These are phyloP conservation scores for Pleuronectes platessa DNA, from an alignment of 2,113 vertebrate species.

Conservation along the genomic window DNA sequence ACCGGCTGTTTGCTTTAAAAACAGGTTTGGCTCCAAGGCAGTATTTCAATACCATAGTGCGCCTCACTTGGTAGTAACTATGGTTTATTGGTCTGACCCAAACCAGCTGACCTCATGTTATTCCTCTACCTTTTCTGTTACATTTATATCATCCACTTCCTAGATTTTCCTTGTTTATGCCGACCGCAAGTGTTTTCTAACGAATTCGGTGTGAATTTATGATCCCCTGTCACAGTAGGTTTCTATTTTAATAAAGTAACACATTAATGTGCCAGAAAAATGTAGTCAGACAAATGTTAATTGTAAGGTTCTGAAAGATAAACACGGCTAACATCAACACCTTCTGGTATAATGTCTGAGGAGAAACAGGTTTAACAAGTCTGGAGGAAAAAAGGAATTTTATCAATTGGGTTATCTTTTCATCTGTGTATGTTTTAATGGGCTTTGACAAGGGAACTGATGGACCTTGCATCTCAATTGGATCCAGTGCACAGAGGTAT, in stretches of 20 bases:
- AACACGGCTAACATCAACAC: neutral
- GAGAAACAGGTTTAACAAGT: neutral
- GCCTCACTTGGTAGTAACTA: conserved; percentile 42
- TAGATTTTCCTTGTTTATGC: conserved; percentile 26
- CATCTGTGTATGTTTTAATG: too few relatives aligned
- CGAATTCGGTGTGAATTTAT: conserved; percentile 13
- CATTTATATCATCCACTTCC: conserved; percentile 44
- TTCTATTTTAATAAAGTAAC: conserved; percentile 13
- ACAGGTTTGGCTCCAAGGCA: conserved; percentile 36
- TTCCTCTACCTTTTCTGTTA: conserved; percentile 24
- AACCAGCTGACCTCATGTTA: conserved; percentile 30
- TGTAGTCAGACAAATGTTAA: conserved; percentile 6
- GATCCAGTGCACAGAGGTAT: too few relatives aligned
- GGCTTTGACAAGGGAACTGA: too few relatives aligned
- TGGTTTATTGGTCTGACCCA: conserved; percentile 49
- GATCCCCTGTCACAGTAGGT: conserved; percentile 13
- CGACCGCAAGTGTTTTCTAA: conserved; percentile 19
- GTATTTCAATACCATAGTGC: conserved; percentile 42
- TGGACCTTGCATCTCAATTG: too few relatives aligned
- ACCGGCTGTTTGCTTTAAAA: conserved; percentile 57
- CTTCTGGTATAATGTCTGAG: neutral
- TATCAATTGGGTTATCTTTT: neutral
- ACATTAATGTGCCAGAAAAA: conserved; percentile 1
- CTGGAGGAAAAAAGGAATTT: neutral
- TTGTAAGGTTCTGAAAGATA: conserved; percentile 3